A percentile compares a stretch with the other conserved stretches of the same genome.
phyloP scores from a whole-genome alignment of 2,888 invertebrate genomes.

The Ellobium chinense region DNA sequence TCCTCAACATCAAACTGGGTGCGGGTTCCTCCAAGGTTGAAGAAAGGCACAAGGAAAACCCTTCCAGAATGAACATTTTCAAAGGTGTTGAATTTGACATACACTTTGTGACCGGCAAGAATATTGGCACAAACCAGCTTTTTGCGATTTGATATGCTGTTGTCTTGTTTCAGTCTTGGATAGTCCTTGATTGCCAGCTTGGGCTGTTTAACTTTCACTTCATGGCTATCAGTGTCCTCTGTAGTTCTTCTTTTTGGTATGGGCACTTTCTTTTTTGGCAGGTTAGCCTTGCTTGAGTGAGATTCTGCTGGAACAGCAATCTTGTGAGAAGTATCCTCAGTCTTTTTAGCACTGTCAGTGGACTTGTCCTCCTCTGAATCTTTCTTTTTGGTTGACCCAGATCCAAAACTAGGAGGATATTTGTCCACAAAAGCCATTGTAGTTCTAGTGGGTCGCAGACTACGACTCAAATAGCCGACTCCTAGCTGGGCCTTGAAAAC shows the following conservation, averaged over 20 bases:
- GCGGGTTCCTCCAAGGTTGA: conserved; percentile 40
- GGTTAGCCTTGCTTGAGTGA: neutral
- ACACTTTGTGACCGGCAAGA: conserved; percentile 40
- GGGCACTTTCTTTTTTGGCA: neutral
- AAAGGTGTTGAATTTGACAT: conserved; percentile 42
- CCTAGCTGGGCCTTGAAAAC: conserved; percentile 40
- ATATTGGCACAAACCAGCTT: conserved; percentile 30
- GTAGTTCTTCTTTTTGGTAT: neutral
- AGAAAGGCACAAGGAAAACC: conserved; percentile 38
- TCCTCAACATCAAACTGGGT: conserved; percentile 44
- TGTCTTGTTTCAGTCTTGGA: conserved; percentile 35
- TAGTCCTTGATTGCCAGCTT: conserved; percentile 21
- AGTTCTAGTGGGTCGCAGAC: conserved; percentile 24
- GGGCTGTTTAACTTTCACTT: conserved; percentile 2
- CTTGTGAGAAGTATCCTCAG: neutral
- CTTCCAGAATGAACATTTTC: conserved; percentile 22
- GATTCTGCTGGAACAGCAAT: neutral
- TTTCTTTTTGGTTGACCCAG: conserved; percentile 24
- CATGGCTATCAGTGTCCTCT: neutral
- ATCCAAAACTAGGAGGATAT: conserved; percentile 1
- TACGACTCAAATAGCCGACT: conserved; percentile 39
- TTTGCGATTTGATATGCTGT: conserved; percentile 20
- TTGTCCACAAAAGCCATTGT: conserved; percentile 30
- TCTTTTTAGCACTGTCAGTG: neutral
- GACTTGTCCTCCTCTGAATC: neutral